phyloP scores from a whole-genome alignment of 1,140 invertebrate genomes.

The Hypothenemus hampei region DNA sequence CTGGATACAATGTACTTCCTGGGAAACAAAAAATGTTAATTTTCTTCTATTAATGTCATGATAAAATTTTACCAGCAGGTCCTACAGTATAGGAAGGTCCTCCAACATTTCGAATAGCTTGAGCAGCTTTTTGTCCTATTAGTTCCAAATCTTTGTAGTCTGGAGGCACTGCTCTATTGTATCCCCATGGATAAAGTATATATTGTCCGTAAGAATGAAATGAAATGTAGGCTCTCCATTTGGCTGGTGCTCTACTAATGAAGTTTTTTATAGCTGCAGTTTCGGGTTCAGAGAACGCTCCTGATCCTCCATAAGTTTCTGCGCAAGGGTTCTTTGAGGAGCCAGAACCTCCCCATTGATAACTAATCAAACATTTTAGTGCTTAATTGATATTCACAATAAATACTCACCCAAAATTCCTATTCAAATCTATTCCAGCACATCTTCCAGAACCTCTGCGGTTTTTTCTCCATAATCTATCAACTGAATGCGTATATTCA shows the following conservation, averaged over 20 bases:
- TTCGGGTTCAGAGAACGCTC: conserved; percentile 89
- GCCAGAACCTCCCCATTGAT: conserved; percentile 74
- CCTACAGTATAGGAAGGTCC: conserved; percentile 73
- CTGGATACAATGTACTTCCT: conserved; percentile 70
- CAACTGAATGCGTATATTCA: conserved; percentile 68
- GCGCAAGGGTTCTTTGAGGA: conserved; percentile 85
- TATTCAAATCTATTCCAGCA: conserved; percentile 73
- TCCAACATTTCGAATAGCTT: conserved; percentile 60
- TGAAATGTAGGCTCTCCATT: conserved; percentile 70
- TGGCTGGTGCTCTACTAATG: conserved; percentile 47
- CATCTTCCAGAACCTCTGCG: conserved; percentile 57
- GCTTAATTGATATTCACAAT: not conserved
- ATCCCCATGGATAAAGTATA: conserved; percentile 81
- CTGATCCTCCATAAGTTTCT: conserved; percentile 83
- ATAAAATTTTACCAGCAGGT: conserved; percentile 63
- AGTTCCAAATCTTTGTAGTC: conserved; percentile 67
- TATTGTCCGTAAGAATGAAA: conserved; percentile 89
- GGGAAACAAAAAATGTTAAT: too few species aligned
- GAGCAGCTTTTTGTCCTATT: conserved; percentile 64
- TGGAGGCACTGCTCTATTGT: conserved; percentile 60
- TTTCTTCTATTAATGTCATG: too few species aligned
- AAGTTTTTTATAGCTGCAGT: conserved; percentile 65
- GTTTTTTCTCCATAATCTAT: conserved; percentile 82
- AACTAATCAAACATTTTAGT: conserved; percentile 42
- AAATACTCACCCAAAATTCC: conserved; percentile 63